Evolutionary conservation across 2,888 invertebrate genomes (phyloP).

Genomic region (Amiota minor): DNA sequence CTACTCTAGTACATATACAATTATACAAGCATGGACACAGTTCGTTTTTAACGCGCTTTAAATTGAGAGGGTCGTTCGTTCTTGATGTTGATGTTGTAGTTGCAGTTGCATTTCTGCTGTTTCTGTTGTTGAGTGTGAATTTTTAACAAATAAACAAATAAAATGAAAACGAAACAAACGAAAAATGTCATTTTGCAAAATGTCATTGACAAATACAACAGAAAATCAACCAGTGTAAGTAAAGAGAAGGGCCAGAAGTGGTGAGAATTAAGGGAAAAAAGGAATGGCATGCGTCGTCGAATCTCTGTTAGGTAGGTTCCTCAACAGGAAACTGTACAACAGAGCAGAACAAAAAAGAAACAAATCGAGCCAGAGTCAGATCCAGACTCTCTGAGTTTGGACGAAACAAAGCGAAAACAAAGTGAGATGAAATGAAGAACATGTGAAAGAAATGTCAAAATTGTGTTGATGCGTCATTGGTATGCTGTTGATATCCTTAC

Average conservation of each 20-base stretch:
- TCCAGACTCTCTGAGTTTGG: slow-evolving; percentile 1
- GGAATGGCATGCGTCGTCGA: background rate
- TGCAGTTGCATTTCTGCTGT: too few species aligned
- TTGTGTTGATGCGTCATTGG: slow-evolving; percentile 19
- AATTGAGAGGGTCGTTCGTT: slow-evolving; percentile 10
- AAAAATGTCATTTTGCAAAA: slow-evolving; percentile 23
- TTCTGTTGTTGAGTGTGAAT: background rate
- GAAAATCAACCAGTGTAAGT: background rate
- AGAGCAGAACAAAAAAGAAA: background rate
- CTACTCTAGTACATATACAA: too few species aligned
- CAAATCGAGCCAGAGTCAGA: background rate
- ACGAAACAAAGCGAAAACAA: background rate
- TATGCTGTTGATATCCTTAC: slow-evolving; percentile 21
- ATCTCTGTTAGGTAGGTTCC: background rate
- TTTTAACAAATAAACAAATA: background rate
- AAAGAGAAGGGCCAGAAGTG: background rate
- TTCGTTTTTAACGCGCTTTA: slow-evolving; percentile 2
- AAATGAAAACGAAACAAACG: slow-evolving; percentile 12
- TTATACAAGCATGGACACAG: background rate
- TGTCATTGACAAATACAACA: slow-evolving; percentile 18
- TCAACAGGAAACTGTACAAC: slow-evolving; percentile 13
- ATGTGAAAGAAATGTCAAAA: slow-evolving; percentile 21
- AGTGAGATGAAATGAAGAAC: background rate
- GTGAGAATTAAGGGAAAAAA: background rate
- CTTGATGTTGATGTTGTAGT: background rate